phyloP scores from a whole-genome alignment of 2,113 vertebrate species.

The Equus quagga region DNA sequence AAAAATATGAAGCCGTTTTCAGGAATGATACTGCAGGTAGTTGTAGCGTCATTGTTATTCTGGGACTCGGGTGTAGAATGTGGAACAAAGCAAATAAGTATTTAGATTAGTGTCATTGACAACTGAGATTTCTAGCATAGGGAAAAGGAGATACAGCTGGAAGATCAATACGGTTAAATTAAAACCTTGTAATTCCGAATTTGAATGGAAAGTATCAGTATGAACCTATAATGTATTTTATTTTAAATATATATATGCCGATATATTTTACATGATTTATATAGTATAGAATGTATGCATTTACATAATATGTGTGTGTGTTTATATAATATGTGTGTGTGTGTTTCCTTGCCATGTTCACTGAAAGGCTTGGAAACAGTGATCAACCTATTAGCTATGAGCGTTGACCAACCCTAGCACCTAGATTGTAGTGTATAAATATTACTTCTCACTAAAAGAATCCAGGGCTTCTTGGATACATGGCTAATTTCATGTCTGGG shows the following conservation, averaged over 20 bases:
- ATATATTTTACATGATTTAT: conserved; percentile 8
- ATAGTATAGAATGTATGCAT: background rate
- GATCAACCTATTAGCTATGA: background rate
- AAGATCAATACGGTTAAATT: background rate
- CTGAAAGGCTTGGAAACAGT: background rate
- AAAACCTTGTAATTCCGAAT: background rate
- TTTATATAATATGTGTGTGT: background rate
- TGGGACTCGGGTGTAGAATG: background rate
- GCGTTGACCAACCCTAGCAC: background rate
- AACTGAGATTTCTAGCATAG: background rate
- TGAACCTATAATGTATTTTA: background rate
- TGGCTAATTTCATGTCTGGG: background rate
- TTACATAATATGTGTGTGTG: background rate
- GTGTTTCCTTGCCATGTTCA: background rate
- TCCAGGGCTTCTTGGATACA: background rate
- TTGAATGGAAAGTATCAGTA: background rate
- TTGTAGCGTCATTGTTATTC: background rate
- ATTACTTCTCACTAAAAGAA: background rate
- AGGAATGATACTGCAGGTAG: background rate
- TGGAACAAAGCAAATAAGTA: background rate
- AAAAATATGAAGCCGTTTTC: background rate
- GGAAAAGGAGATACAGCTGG: background rate
- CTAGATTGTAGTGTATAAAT: background rate
- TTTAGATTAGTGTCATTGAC: background rate
- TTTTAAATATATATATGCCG: background rate